Evolutionary conservation across 2,888 invertebrate species (phyloP), one percentile per base, ranked within the genome.

Genomic region (Dicyrtomina minuta): DNA sequence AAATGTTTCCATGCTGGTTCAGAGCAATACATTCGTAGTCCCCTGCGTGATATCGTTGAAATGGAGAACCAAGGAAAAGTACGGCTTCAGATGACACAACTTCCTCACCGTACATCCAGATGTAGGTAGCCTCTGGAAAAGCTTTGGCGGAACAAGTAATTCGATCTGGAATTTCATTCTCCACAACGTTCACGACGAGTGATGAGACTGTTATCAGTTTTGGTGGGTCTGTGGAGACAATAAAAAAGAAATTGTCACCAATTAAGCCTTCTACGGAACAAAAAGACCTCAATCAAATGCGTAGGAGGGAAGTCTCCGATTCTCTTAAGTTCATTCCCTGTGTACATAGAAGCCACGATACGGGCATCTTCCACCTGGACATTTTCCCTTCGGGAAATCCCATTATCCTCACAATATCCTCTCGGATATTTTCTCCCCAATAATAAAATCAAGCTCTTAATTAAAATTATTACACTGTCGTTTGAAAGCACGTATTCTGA

Each of bases 181-280:
- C 81, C 58, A 80, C 78, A n/a, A 82, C 80, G 68, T 81, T 80
- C 20, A 82, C 73, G 33, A 76, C 68, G 4, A 76, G 73, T 67
- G 83, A 83, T 3, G 89, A 88, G 12, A 93, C 89, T 1, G 88
- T 88, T 76, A 93, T 88, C 79, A 92, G 90, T 80, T 92, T 92
- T n/a, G 95, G 95, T 74, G 90, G 88, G 85, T 88, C 91, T 91
- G 81, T 26, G 80, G 75, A 74, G 72, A 65, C 51, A 65, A 66
- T 51, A 49, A 33, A 33, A 33, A 33, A 33, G 4, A 33, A 33
- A 33, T 33, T 33, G 4, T 8, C 33, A 33, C 33, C 33, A 33
- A 33, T 33, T 33, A 33, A 3, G 33, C 8, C 33, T 8, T 33
- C 33, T 8, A 8, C 8, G 4, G 4, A 33, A 33, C 8, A 33